phyloP scores from a whole-genome alignment of 1,140 invertebrate species.

The Eciton burchellii region DNA sequence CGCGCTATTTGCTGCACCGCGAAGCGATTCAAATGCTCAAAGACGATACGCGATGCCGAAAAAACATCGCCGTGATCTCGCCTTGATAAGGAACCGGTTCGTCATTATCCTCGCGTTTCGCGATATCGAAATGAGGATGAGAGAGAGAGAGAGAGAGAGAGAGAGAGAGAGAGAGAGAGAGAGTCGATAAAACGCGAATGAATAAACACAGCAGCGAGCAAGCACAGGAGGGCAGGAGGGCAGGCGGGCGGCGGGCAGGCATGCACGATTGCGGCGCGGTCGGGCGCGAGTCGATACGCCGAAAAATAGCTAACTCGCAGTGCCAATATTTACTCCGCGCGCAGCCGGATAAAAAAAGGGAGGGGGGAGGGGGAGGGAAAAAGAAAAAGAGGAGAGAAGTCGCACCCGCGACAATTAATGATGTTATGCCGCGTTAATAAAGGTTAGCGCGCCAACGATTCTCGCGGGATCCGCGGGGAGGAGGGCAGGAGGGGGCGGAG shows the following conservation, averaged over 20 bases:
- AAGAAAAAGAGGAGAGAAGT: too few species aligned
- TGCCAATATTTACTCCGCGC: slow-evolving; percentile 62
- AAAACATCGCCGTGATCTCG: slow-evolving; percentile 29
- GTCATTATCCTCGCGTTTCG: slow-evolving; percentile 9
- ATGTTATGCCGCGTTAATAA: slow-evolving; percentile 61
- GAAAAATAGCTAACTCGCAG: slow-evolving; percentile 41
- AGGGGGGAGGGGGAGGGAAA: too few species aligned
- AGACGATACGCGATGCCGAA: slow-evolving; percentile 12
- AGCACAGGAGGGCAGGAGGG: too few species aligned
- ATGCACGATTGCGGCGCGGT: slow-evolving; percentile 1
- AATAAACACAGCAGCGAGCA: neutral
- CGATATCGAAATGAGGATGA: slow-evolving; percentile 40
- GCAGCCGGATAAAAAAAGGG: slow-evolving; percentile 57
- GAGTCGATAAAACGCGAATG: neutral
- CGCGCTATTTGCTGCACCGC: neutral
- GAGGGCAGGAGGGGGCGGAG: too few species aligned
- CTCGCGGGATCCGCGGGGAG: neutral
- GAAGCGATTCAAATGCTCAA: neutral
- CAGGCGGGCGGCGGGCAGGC: neutral
- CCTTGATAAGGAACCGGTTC: slow-evolving; percentile 27
- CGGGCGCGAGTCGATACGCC: slow-evolving; percentile 48
- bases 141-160: neutral
- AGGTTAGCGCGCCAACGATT: slow-evolving; percentile 33
- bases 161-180: slow-evolving; percentile 5
- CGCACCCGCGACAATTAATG: slow-evolving; percentile 53